These are phyloP conservation scores for Camponotus floridanus DNA, from an alignment of 1,140 invertebrate species.

Conservation along the genomic window DNA sequence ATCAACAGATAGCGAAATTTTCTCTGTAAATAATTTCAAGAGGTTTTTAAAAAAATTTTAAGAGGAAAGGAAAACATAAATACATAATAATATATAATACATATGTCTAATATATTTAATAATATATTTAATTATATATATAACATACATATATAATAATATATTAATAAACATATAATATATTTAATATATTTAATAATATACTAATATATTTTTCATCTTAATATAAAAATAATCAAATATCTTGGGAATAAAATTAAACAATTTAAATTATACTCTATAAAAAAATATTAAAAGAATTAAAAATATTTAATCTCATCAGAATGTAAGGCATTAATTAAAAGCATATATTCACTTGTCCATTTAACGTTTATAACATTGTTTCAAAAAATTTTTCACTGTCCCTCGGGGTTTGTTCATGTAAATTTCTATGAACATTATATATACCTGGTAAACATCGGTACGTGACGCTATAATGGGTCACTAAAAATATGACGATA, in stretches of 20 bases:
- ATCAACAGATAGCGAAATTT: background rate
- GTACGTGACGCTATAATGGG: conserved; percentile 41
- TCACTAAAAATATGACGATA: conserved; percentile 40
- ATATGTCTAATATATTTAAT: too few species aligned
- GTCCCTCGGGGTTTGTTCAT: conserved; percentile 19
- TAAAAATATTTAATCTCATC: background rate
- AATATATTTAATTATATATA: too few species aligned
- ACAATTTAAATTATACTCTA: background rate
- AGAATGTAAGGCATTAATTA: background rate
- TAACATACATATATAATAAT: too few species aligned
- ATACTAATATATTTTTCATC: too few species aligned
- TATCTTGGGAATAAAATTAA: background rate
- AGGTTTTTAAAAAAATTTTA: background rate
- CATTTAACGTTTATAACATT: conserved; percentile 25
- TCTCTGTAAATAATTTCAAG: background rate
- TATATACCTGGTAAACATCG: conserved; percentile 48
- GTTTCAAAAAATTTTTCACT: conserved; percentile 4
- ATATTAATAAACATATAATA: too few species aligned
- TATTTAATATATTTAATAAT: too few species aligned
- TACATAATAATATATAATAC: too few species aligned
- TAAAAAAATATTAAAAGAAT: background rate
- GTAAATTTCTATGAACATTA: conserved; percentile 44
- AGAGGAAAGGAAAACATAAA: too few species aligned
- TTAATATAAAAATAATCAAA: background rate
- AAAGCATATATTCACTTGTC: background rate